These are phyloP conservation scores for Paratilapia polleni DNA, from an alignment of 2,113 vertebrate genomes.

Conservation along the genomic window DNA sequence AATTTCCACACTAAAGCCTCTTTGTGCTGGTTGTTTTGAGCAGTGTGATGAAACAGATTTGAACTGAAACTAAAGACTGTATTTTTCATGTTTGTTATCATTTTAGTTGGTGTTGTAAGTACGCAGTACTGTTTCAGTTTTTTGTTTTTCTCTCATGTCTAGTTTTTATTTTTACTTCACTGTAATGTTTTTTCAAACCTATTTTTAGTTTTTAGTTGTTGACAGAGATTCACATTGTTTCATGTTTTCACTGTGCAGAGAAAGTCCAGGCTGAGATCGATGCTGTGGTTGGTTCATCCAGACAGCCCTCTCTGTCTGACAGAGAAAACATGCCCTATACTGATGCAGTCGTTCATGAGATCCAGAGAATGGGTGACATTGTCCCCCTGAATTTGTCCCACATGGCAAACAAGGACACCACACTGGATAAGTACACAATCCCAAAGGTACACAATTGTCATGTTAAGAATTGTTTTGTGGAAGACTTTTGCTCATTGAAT, in stretches of 20 bases:
- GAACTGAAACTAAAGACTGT: too few species aligned
- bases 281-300: slow-evolving; percentile 28
- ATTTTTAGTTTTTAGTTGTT: not conserved
- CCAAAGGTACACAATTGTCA: slow-evolving; percentile 73
- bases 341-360: fast-evolving
- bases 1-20: too few species aligned
- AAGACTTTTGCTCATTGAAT: not conserved
- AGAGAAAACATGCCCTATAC: not conserved
- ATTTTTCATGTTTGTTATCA: too few species aligned
- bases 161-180: not conserved
- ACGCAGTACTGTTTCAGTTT: not conserved
- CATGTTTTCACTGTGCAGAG: slow-evolving; percentile 26
- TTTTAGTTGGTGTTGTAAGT: too few species aligned
- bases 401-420: slow-evolving; percentile 55
- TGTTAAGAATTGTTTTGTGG: not conserved
- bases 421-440: slow-evolving; percentile 72
- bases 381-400: slow-evolving; percentile 70
- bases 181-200: not conserved
- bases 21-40: too few species aligned
- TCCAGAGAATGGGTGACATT: slow-evolving; percentile 81
- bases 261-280: slow-evolving; percentile 78
- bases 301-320: not conserved
- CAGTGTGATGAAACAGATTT: too few species aligned
- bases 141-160: not conserved
- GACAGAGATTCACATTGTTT: not conserved